Percentiles rank a stretch among this genome's conserved stretches.
Conservation (phyloP, 2,888 invertebrate genomes). For the Platycheirus rosarum region DNA sequence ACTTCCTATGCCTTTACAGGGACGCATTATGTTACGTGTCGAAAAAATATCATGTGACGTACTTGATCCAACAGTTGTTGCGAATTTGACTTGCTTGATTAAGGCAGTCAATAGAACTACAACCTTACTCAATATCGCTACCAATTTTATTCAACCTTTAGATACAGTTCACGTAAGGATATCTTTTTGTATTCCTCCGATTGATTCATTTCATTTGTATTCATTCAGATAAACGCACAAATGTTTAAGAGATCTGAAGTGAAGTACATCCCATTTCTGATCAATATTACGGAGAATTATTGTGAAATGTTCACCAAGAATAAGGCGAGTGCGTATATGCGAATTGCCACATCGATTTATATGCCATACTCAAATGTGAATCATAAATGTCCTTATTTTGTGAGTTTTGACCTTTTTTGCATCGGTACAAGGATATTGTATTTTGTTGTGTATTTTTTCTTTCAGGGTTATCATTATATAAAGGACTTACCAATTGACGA, state of each 20-base stretch:
- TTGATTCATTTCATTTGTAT: no score
- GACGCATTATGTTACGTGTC: no score
- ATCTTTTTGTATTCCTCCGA: not conserved
- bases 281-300: conserved; percentile 3
- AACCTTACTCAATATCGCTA: not conserved
- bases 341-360: not conserved
- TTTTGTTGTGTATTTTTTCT: not conserved
- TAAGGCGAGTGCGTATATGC: not conserved
- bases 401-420: conserved; percentile 3
- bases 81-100: conserved; percentile 2
- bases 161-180: not conserved
- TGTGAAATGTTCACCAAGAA: conserved; percentile 4
- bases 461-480: not conserved
- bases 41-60: not conserved
- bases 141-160: not conserved
- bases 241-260: not conserved
- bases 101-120: conserved; percentile 21
- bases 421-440: not conserved
- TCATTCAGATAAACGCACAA: not conserved
- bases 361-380: conserved; percentile 19
- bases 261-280: conserved; percentile 1
- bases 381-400: conserved; percentile 15
- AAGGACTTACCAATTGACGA: not conserved
- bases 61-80: not conserved
- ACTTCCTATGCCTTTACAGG: no score